These are phyloP conservation scores for Telmatochromis sp. DNA, from an alignment of 2,113 vertebrate species.

Conservation along the genomic window DNA sequence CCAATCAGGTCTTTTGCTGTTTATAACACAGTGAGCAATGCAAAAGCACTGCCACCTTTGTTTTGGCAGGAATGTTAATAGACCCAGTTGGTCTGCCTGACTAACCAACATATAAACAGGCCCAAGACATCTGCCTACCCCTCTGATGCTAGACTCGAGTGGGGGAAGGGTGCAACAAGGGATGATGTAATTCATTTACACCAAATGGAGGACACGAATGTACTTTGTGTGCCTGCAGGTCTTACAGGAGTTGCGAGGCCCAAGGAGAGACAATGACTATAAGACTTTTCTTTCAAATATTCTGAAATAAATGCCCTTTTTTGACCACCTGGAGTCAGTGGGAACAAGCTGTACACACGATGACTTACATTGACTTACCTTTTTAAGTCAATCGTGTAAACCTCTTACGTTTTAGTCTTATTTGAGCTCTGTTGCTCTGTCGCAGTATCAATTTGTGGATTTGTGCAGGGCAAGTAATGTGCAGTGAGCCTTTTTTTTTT, in stretches of 20 bases:
- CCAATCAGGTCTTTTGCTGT: neutral
- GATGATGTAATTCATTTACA: constrained; percentile 61
- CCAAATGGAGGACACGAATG: neutral
- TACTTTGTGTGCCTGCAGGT: neutral
- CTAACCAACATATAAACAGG: constrained; percentile 17
- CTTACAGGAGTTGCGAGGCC: neutral
- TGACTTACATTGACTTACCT: neutral
- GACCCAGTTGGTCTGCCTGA: neutral
- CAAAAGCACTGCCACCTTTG: neutral
- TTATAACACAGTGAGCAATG: neutral
- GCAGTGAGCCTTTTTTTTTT: neutral
- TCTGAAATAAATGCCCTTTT: neutral
- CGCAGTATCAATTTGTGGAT: neutral
- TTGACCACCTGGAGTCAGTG: neutral
- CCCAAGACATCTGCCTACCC: constrained; percentile 28
- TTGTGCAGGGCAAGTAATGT: neutral
- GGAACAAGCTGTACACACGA: neutral
- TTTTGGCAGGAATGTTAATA: constrained; percentile 14
- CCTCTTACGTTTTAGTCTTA: neutral
- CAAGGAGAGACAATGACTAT: neutral
- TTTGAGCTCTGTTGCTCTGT: neutral
- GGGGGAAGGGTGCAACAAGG: constrained; percentile 26
- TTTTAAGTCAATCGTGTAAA: neutral
- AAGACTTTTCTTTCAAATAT: neutral
- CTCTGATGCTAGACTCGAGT: neutral